A percentile compares a stretch with the other conserved stretches of the same genome.
phyloP scores from a whole-genome alignment of 2,113 vertebrate species.

The Notechis scutatus region DNA sequence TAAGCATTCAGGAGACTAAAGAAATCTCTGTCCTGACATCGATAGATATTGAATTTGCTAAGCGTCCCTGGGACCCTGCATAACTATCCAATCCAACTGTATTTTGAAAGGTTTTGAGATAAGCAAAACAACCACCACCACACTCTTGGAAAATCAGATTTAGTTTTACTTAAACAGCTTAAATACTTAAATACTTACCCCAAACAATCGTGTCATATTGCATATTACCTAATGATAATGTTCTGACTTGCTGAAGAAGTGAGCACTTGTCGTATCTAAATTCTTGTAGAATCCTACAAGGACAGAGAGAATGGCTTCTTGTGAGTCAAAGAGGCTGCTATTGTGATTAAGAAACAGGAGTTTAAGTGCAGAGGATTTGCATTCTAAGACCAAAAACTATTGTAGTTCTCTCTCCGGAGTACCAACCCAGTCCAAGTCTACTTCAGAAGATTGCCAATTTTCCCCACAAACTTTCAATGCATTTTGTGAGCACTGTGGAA shows the following conservation, averaged over 20 bases:
- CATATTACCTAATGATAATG: neutral
- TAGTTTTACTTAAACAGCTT: slow-evolving; percentile 7
- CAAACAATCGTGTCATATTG: neutral
- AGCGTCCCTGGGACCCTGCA: neutral
- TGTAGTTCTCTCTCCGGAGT: neutral
- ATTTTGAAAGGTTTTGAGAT: neutral
- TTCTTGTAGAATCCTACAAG: neutral
- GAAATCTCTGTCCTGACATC: slow-evolving; percentile 3
- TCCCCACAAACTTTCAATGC: neutral
- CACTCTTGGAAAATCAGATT: neutral
- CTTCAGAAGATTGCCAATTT: neutral
- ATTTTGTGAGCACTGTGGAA: neutral
- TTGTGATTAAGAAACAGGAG: neutral
- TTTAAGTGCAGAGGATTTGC: neutral
- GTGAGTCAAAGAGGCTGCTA: neutral
- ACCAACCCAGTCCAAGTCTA: neutral
- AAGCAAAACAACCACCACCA: neutral
- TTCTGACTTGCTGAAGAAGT: neutral
- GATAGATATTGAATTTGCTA: slow-evolving; percentile 7
- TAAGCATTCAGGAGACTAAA: neutral
- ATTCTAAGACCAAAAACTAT: neutral
- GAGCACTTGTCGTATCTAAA: neutral
- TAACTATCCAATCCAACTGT: neutral
- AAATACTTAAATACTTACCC: neutral
- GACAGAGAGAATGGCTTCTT: neutral